These are phyloP conservation scores for Pituophis catenifer DNA, from an alignment of 2,113 vertebrate species.

Conservation along the genomic window DNA sequence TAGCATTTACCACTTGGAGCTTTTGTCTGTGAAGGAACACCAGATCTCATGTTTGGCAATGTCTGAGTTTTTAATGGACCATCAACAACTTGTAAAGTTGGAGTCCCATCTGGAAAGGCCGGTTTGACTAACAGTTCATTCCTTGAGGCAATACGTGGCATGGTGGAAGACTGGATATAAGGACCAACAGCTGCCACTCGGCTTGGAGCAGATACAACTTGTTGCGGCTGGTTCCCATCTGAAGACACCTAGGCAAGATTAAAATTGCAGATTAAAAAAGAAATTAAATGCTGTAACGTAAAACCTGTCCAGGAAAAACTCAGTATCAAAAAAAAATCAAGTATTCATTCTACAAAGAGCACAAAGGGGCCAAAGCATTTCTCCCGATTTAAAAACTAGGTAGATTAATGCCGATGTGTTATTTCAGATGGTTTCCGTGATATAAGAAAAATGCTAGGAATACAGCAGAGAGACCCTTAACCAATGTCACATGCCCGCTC, in stretches of 20 bases:
- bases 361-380: accelerated
- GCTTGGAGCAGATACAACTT: conserved; percentile 74
- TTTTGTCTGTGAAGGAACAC: conserved; percentile 65
- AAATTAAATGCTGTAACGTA: background rate
- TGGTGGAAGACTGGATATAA: conserved; percentile 94
- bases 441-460: conserved; percentile 21
- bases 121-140: conserved; percentile 89
- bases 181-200: conserved; percentile 95
- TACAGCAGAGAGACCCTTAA: conserved; percentile 11
- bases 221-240: conserved; percentile 76
- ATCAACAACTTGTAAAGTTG: conserved; percentile 76
- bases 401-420: conserved; percentile 19
- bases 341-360: background rate
- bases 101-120: conserved; percentile 79
- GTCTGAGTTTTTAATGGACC: conserved; percentile 73
- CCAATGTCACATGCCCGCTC: background rate
- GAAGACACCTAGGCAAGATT: conserved; percentile 72
- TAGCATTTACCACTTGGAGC: conserved; percentile 49
- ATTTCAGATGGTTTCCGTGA: conserved; percentile 43
- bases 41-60: conserved; percentile 73
- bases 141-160: conserved; percentile 84
- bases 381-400: conserved; percentile 23
- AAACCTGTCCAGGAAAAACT: background rate
- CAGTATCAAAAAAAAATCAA: background rate
- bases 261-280: background rate